Base-by-base conservation (phyloP, 2,888 invertebrate species). In the Aphodius sticticus region DNA sequence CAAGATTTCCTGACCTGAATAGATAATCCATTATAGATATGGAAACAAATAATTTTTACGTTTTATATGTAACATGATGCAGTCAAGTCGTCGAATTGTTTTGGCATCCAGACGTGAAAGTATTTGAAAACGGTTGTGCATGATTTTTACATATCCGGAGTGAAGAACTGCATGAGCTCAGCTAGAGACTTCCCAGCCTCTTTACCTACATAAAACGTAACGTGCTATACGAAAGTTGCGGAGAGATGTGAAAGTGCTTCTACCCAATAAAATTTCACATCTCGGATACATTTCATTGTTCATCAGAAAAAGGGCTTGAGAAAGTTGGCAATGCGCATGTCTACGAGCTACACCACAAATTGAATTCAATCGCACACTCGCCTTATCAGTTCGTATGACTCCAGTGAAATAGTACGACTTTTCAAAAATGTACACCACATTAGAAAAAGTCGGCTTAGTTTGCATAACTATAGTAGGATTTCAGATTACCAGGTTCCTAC, bases 401-500 rank as follows among this genome's bases (percentile, higher is more conserved):
- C 35, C n/a, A 9, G 74, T 36, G 74, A 53, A 53, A 53, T 74
- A 74, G 37, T 74, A 16, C 74, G 37, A 35, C n/a, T 35, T 16
- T 74, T 35, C 74, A 35, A 74, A 36, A 74, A 74, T 74, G 74
- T 74, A 74, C 36, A 74, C 74, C 74, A 74, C 74, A 15, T 35
- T 74, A 78, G 92, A 92, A 85, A 90, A 90, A 86, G 84, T 91
- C 9, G 91, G 90, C 69, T 84, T 92, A 69, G 86, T 90, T 81
- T 89, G 91, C 82, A 84, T 91, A 81, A 83, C 87, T 5, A 84
- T 88, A 72, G 84, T 92, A 69, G 87, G 86, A 6, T 86, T 88
- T 81, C 88, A 88, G 83, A 77, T 93, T 69, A 84, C 93, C 78
- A 92, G 92, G 26, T 93, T 92, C 69, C 87, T 91, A 53, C 85